Percentiles rank a stretch among this genome's conserved stretches.
These are phyloP conservation scores for Chamaea fasciata DNA, from an alignment of 2,113 vertebrate species.

Conservation along the genomic window DNA sequence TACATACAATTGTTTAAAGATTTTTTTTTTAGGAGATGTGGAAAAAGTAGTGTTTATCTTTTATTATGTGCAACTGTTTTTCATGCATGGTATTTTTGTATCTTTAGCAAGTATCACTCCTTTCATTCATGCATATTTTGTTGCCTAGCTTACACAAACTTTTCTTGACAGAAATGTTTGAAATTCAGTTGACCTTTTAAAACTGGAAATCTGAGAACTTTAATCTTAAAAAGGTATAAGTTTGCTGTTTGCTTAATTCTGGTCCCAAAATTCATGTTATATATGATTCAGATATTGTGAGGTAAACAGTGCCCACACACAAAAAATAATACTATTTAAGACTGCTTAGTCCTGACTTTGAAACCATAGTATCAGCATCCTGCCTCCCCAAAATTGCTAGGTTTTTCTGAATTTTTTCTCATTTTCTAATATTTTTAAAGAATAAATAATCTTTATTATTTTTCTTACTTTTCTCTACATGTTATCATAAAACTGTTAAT, in stretches of 20 bases:
- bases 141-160: neutral
- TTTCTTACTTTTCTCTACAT: neutral
- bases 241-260: neutral
- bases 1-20: rapidly evolving
- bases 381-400: neutral
- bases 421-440: neutral
- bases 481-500: neutral
- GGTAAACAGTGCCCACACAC: rapidly evolving
- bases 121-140: neutral
- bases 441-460: neutral
- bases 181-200: neutral
- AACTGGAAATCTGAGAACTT: neutral
- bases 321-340: neutral
- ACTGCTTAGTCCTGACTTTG: neutral
- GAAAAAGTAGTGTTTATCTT: neutral
- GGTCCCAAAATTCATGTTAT: neutral
- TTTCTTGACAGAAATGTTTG: neutral
- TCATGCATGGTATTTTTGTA: neutral
- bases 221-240: neutral
- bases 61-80: neutral
- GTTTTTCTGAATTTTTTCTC: neutral
- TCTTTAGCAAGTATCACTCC: neutral
- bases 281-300: neutral
- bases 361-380: rapidly evolving
- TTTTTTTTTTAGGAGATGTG: neutral